A percentile compares a stretch with the other conserved stretches of the same genome.
These are phyloP conservation scores for Tillus elongatus DNA, from an alignment of 2,888 invertebrate genomes.

Conservation along the genomic window DNA sequence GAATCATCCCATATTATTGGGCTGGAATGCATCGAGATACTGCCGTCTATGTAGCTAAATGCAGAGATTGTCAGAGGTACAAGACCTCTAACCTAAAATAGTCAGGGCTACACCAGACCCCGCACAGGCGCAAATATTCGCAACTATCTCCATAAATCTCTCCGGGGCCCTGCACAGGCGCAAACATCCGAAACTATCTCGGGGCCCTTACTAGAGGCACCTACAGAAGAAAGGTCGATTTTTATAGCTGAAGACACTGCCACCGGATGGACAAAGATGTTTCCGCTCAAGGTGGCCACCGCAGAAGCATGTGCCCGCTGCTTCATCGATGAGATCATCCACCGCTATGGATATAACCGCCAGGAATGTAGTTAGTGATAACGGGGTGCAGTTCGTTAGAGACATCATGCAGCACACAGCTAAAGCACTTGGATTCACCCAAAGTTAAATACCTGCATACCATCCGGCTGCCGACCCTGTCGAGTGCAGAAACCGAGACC, in stretches of 20 bases:
- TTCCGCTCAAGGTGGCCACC: conserved; percentile 20
- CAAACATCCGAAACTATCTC: conserved; percentile 24
- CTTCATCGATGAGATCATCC: conserved; percentile 25
- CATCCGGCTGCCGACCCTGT: too few species aligned
- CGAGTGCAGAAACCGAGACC: too few species aligned
- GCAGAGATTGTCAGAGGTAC: conserved; percentile 26
- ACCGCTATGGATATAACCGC: conserved; percentile 32
- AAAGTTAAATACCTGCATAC: too few species aligned
- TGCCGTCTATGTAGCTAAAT: conserved; percentile 20
- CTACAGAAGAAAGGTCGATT: conserved; percentile 19
- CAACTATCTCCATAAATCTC: conserved; percentile 24
- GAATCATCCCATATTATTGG: conserved; percentile 24
- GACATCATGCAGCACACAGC: conserved; percentile 33
- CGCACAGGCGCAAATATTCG: conserved; percentile 23
- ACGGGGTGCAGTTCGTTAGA: conserved; percentile 31
- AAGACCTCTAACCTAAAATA: conserved; percentile 25
- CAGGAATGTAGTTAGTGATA: conserved; percentile 31
- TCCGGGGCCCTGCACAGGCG: too few species aligned
- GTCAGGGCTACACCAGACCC: conserved; percentile 26
- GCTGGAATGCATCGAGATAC: conserved; percentile 21
- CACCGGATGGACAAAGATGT: conserved; percentile 24
- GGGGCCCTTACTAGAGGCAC: conserved; percentile 23
- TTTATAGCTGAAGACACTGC: conserved; percentile 26
- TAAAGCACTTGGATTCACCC: too few species aligned
- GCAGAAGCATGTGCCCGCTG: conserved; percentile 22